Conservation (phyloP, 2,113 vertebrate genomes). For the Chauna torquata region DNA sequence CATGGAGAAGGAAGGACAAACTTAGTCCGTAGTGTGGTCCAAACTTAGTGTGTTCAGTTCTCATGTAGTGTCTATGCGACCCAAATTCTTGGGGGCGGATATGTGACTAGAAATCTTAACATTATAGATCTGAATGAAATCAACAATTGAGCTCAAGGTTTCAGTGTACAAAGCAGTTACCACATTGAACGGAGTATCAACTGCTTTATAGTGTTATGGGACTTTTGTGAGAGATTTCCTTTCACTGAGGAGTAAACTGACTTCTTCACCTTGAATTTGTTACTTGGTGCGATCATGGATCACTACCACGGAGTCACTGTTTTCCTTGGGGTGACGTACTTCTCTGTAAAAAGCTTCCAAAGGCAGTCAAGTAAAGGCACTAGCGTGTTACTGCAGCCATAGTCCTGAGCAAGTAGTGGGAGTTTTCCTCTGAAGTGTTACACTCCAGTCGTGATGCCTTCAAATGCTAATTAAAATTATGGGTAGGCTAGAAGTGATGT, state of each 20-base stretch:
- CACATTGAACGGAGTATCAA: not conserved
- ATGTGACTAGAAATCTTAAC: not conserved
- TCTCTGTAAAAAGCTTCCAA: not conserved
- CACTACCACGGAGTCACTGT: not conserved
- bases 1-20: not conserved
- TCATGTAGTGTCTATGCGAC: not conserved
- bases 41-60: not conserved
- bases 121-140: not conserved
- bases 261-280: not conserved
- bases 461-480: too few relatives aligned
- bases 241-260: not conserved
- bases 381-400: too few relatives aligned
- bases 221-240: not conserved
- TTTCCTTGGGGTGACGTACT: not conserved
- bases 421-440: not conserved
- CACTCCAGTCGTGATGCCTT: too few relatives aligned
- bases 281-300: not conserved
- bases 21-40: fast-evolving
- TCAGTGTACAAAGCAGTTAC: not conserved
- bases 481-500: too few relatives aligned
- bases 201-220: not conserved
- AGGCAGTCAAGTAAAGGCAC: not conserved
- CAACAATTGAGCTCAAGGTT: not conserved
- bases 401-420: not conserved
- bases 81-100: too few relatives aligned